Evolutionary conservation across 2,888 invertebrate species (phyloP).

Genomic region (Melolontha melolontha): DNA sequence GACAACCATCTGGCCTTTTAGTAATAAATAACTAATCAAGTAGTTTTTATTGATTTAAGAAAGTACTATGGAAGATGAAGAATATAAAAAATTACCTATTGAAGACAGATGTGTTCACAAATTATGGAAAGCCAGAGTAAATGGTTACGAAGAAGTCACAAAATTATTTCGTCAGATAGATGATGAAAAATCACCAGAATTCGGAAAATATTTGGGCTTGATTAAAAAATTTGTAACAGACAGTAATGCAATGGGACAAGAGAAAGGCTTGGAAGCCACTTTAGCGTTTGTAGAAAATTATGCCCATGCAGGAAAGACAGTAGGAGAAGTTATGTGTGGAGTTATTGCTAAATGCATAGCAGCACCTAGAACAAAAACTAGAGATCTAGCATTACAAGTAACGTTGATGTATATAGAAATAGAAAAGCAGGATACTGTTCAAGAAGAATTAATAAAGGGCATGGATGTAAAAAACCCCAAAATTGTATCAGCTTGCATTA

Average conservation of each 20-base stretch:
- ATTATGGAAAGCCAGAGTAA: slow-evolving; percentile 94
- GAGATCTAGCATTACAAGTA: slow-evolving; percentile 90
- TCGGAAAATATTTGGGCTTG: slow-evolving; percentile 89
- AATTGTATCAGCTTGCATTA: slow-evolving; percentile 87
- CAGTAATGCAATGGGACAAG: slow-evolving; percentile 95
- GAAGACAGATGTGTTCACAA: slow-evolving; percentile 95
- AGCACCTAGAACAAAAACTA: slow-evolving; percentile 90
- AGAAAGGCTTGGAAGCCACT: slow-evolving; percentile 94
- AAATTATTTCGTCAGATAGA: slow-evolving; percentile 89
- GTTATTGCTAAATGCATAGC: slow-evolving; percentile 94
- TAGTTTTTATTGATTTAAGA: slow-evolving; percentile 24
- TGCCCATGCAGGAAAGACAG: slow-evolving; percentile 86
- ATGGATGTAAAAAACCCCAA: slow-evolving; percentile 97
- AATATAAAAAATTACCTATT: slow-evolving; percentile 86
- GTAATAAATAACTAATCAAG: not conserved
- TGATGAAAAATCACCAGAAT: slow-evolving; percentile 95
- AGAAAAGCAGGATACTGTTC: slow-evolving; percentile 90
- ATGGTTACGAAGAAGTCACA: slow-evolving; percentile 93
- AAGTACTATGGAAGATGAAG: slow-evolving; percentile 81
- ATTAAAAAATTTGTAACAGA: slow-evolving; percentile 96
- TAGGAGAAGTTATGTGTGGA: slow-evolving; percentile 81
- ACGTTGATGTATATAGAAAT: slow-evolving; percentile 95
- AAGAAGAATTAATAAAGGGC: slow-evolving; percentile 93
- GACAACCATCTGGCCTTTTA: not conserved
- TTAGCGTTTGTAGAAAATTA: slow-evolving; percentile 93